Conservation (phyloP, 2,113 vertebrate species). For the Platanista minor region DNA sequence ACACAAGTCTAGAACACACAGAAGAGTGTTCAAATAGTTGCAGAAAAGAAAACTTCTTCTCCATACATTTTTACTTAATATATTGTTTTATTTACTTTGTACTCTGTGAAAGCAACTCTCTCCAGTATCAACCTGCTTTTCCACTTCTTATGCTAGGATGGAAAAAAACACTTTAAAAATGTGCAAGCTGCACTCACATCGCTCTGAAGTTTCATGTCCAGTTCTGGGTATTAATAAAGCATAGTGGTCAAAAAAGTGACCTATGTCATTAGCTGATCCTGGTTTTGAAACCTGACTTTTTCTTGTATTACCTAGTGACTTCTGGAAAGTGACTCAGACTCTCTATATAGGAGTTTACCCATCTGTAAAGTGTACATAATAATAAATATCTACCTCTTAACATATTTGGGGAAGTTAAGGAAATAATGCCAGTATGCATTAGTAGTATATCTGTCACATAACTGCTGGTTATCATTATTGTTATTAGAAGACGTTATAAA, state of each 20-base stretch:
- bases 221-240: neutral
- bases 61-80: neutral
- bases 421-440: neutral
- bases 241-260: neutral
- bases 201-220: neutral
- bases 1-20: neutral
- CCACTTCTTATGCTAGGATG: neutral
- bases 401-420: neutral
- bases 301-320: neutral
- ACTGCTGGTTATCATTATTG: neutral
- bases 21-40: neutral
- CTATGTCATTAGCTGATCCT: neutral
- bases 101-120: neutral
- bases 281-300: neutral
- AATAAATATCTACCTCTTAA: neutral
- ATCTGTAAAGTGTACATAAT: neutral
- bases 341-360: neutral
- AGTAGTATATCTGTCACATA: neutral
- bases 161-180: neutral
- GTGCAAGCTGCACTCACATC: neutral
- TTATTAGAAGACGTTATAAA: neutral
- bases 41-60: neutral
- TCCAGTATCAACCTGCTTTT: neutral
- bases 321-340: neutral
- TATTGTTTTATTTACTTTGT: neutral